Percentiles rank a stretch among this genome's conserved stretches.
Conservation (phyloP, 2,113 vertebrate genomes). For the Elgaria multicarinata region DNA sequence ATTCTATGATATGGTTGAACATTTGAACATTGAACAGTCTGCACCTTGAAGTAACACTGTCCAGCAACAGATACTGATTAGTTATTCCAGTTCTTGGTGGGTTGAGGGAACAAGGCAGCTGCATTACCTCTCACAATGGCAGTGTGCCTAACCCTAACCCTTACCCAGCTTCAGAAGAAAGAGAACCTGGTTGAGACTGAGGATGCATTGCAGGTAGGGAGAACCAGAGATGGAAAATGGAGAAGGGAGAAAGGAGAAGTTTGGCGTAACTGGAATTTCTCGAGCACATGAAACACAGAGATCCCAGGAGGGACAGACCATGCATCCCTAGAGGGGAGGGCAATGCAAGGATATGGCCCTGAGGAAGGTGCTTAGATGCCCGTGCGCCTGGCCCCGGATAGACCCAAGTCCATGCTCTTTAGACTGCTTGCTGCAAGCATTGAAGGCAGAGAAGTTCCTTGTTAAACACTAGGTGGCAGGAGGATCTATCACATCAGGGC, state of each 20-base stretch:
- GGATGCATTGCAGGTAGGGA: neutral
- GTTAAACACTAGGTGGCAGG: constrained; percentile 75
- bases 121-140: neutral
- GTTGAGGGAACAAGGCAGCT: neutral
- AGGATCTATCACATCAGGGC: constrained; percentile 61
- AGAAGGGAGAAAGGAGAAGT: neutral
- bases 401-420: neutral
- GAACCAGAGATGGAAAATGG: neutral
- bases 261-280: neutral
- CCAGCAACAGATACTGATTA: neutral
- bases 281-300: neutral
- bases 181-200: neutral
- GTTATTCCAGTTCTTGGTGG: neutral
- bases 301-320: neutral
- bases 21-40: neutral
- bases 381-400: fast-evolving
- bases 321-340: neutral
- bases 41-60: neutral
- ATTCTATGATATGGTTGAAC: neutral
- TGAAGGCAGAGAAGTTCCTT: constrained; percentile 47
- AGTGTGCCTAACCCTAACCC: neutral
- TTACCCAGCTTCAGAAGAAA: neutral
- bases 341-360: neutral
- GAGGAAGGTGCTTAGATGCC: neutral
- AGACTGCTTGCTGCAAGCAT: constrained; percentile 20